Conservation (phyloP, 2,113 vertebrate species). For the Archilochus colubris region DNA sequence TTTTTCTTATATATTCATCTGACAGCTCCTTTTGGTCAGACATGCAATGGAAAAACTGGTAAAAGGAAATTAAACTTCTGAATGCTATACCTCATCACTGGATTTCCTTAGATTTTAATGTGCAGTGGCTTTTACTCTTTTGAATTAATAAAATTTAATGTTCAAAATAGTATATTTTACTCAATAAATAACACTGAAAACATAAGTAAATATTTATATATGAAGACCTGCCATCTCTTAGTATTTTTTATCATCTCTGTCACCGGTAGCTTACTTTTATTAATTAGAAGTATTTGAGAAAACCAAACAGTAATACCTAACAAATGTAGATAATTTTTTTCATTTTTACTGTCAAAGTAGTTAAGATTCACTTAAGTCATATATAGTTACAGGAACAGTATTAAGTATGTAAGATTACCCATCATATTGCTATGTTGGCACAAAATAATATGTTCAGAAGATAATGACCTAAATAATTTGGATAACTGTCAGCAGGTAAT, state of each 20-base stretch:
- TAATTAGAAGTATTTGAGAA: conserved; percentile 20
- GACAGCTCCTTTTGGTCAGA: neutral
- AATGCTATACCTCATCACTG: neutral
- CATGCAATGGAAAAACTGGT: neutral
- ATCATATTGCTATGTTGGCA: neutral
- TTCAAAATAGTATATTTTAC: neutral
- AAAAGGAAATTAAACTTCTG: neutral
- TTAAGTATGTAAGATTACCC: neutral
- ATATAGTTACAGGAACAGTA: neutral
- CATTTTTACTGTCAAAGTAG: neutral
- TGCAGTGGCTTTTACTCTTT: neutral
- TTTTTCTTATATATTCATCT: neutral
- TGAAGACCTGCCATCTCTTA: neutral
- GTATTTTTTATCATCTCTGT: neutral
- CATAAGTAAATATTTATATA: neutral
- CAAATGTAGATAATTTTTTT: neutral
- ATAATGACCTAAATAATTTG: neutral
- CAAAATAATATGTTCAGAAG: neutral
- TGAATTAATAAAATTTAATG: neutral
- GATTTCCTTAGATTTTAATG: neutral
- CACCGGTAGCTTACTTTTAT: conserved; percentile 6
- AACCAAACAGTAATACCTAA: conserved; percentile 18
- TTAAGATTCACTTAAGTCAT: conserved; percentile 12
- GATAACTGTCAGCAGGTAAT: conserved; percentile 5
- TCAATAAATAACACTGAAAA: neutral